Conservation (phyloP, 2,797 vertebrate species). For the Nannoperca australis region DNA sequence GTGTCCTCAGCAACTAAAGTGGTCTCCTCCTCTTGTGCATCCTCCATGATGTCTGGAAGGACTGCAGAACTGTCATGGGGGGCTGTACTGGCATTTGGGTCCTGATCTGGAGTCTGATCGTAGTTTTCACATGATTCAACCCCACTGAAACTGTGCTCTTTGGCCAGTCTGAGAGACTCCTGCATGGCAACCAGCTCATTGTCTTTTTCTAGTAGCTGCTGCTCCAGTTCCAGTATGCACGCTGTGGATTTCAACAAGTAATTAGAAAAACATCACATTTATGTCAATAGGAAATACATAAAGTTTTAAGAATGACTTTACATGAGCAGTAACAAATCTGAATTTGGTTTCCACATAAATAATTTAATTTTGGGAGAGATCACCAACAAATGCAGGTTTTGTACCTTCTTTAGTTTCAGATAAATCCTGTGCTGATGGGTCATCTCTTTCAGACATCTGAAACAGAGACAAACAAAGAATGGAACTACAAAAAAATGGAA, state of each 20-base stretch:
- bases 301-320: background rate
- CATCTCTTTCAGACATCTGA: conserved; percentile 70
- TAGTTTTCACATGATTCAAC: conserved; percentile 41
- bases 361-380: background rate
- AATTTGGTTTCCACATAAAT: background rate
- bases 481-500: background rate
- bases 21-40: conserved; percentile 80
- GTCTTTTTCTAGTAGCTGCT: conserved; percentile 80
- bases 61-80: conserved; percentile 41
- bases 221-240: conserved; percentile 71
- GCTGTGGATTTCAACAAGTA: conserved; percentile 43
- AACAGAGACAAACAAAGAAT: conserved; percentile 31
- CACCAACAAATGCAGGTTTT: conserved; percentile 25
- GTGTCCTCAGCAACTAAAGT: conserved; percentile 82
- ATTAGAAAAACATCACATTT: background rate
- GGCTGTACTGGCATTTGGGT: conserved; percentile 7
- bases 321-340: background rate
- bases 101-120: conserved; percentile 40
- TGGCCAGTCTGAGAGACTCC: conserved; percentile 63
- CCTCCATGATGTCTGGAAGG: conserved; percentile 66
- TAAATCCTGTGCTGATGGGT: conserved; percentile 58
- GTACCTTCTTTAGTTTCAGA: conserved; percentile 76
- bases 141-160: conserved; percentile 42
- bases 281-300: background rate
- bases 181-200: conserved; percentile 71